A percentile compares a stretch with the other conserved stretches of the same genome.
phyloP scores from a whole-genome alignment of 2,888 invertebrate genomes.

The Drosophila fulvimacula region DNA sequence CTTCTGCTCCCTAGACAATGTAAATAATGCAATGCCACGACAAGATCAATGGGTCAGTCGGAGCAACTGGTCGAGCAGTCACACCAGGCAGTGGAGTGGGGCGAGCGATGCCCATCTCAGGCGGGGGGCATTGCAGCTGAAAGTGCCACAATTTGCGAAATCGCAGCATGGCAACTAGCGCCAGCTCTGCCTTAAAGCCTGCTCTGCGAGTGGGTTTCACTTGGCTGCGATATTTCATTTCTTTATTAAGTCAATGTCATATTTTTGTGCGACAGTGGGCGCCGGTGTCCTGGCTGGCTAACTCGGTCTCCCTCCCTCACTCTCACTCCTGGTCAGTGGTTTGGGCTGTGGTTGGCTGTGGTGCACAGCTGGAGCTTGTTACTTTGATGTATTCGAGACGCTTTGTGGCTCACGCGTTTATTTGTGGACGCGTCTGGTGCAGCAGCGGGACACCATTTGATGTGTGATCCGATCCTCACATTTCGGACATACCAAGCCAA shows the following conservation, averaged over 20 bases:
- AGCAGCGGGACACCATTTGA: constrained; percentile 72
- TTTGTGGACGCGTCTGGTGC: constrained; percentile 72
- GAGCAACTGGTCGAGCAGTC: constrained; percentile 40
- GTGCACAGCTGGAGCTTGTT: constrained; percentile 82
- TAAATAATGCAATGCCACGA: constrained; percentile 40
- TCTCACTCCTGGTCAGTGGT: constrained; percentile 28
- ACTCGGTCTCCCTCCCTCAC: not conserved
- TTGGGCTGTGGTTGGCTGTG: constrained; percentile 42
- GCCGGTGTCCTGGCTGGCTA: constrained; percentile 49
- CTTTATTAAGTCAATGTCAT: constrained; percentile 82
- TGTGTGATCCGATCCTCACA: constrained; percentile 41
- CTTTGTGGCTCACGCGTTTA: constrained; percentile 74
- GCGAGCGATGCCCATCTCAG: constrained; percentile 40
- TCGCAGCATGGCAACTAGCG: constrained; percentile 70
- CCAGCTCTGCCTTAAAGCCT: constrained; percentile 42
- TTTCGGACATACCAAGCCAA: constrained; percentile 26
- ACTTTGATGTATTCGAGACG: constrained; percentile 81
- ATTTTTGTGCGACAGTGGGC: constrained; percentile 71
- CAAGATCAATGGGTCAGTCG: constrained; percentile 51
- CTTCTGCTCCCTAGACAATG: constrained; percentile 18
- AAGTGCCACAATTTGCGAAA: constrained; percentile 69
- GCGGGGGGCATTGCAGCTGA: constrained; percentile 45
- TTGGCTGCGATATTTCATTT: constrained; percentile 80
- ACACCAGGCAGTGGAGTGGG: constrained; percentile 6
- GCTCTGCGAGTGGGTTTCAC: constrained; percentile 48